Base-by-base conservation (phyloP, 2,888 invertebrate species). In the Cinara cedri region DNA sequence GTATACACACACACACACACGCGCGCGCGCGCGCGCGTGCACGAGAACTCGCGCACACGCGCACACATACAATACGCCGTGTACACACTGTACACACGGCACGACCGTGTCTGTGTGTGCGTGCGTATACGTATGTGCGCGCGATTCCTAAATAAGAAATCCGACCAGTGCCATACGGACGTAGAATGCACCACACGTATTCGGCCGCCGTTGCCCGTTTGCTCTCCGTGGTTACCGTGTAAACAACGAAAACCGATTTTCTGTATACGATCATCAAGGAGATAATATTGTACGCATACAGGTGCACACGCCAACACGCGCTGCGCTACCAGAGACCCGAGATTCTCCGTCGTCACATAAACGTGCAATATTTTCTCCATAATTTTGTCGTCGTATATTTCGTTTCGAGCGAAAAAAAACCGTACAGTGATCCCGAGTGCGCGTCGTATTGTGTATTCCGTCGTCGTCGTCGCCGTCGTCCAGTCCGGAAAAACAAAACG, bases 91-190 rank as follows among this genome's bases (percentile, higher is more conserved):
- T 55, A 24, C 60, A 19, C 49, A 13, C 51, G 21, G 11, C 10
- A 24, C 3, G 21, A 6, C 9, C 1, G 54, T 46, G 16, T 16
- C 21, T n/a, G n/a, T 11, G 44, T 10, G 57, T 2, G 71, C 13
- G 13, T n/a, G 55, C 11, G 71, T 24, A 16, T 16, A 24, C 16
- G 26, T 19, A 42, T 60, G 65, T 65, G 75, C 66, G 76, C 76
- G 76, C 76, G 57, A 76, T 68, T 78, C 76, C 76, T 78, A 78
- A 78, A 78, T 78, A 78, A 78, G 76, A 78, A 74, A 78, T 60
- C 76, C 76, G 68, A 78, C 66, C 76, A 78, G 76, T 78, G 76
- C 76, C 76, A 78, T 78, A 78, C 76, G 76, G 76, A 78, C 76
- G 76, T 78, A 78, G 76, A 78, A 78, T 78, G 68, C 76, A 68